Base-by-base conservation (phyloP, 2,797 vertebrate species). In the Meriones psammophilus region DNA sequence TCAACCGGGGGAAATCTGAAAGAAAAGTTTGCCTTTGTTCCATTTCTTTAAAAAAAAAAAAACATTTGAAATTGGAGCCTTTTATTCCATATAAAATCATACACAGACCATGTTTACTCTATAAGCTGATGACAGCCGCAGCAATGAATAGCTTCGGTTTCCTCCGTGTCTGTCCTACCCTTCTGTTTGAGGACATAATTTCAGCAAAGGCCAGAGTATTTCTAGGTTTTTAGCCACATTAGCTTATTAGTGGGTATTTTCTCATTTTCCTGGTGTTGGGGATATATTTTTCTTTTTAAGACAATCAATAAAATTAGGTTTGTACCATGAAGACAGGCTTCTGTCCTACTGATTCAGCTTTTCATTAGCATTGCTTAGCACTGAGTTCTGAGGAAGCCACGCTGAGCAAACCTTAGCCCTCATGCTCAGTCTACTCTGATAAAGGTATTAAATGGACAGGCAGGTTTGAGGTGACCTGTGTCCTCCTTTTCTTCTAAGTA, bases 401-500 rank as follows among this genome's bases (percentile, higher is more conserved):
- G 50, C 84, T 80, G 95, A 78, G 62, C 86, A 69, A 94, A 77
- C 73, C 89, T 46, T 50, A 78, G 39, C 8, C 80, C 58, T 96
- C 86, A 81, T 69, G 79, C 79, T 77, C 94, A 68, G 36, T 97
- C 95, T 3, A 10, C 76, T 93, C 85, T 95, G 85, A 98, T 30
- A 33, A 97, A 92, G 42, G 0, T 1, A 30, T 64, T 46, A 50
- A 84, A 91, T 90, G 91, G 80, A 58, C 79, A 39, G 36, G 64
- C 50, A 87, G 58, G 86, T 96, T 73, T 5, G 60, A 88, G 73
- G 69, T 87, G 91, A 97, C 91, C 96, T 80, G 58, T 60, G 92
- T 93, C 92, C 87, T 74, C 92, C 54, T 94, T 94, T 91, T 42
- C 84, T 92, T 96, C 69, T 36, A 92, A 94, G 81, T 96, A 85